Percentiles rank a stretch among this genome's conserved stretches.
phyloP scores from a whole-genome alignment of 2,797 vertebrate genomes.

The Sebastes miniatus region DNA sequence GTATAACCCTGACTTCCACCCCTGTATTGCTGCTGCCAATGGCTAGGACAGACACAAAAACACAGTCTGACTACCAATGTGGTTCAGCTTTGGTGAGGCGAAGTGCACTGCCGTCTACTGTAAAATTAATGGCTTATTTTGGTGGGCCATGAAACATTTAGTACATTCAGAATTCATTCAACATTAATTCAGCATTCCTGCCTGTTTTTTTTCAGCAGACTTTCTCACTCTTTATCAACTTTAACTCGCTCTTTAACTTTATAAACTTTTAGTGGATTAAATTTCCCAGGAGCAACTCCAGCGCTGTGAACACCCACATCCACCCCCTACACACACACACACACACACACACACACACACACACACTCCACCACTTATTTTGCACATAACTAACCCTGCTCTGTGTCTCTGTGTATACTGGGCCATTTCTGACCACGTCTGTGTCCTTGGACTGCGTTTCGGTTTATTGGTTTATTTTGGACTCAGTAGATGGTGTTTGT shows the following conservation, averaged over 20 bases:
- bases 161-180: slow-evolving; percentile 31
- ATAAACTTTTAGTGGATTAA: background rate
- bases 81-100: background rate
- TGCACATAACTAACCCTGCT: background rate
- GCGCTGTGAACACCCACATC: background rate
- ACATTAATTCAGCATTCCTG: slow-evolving; percentile 14
- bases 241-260: background rate
- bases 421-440: background rate
- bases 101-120: background rate
- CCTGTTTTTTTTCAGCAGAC: background rate
- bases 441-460: background rate
- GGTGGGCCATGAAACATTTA: slow-evolving; percentile 29
- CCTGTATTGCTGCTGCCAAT: background rate
- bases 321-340: background rate
- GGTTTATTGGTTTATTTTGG: background rate
- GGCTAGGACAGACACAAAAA: background rate
- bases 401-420: background rate
- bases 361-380: no score
- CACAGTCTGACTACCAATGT: slow-evolving; percentile 7
- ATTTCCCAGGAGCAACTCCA: background rate
- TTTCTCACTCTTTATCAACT: background rate
- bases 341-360: no score
- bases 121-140: slow-evolving; percentile 35
- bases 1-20: background rate
- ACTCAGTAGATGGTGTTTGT: background rate